Percentiles rank a stretch among this genome's conserved stretches.
Evolutionary conservation across 2,888 invertebrate species (phyloP).

Genomic region (Tenthredo scrophulariae): DNA sequence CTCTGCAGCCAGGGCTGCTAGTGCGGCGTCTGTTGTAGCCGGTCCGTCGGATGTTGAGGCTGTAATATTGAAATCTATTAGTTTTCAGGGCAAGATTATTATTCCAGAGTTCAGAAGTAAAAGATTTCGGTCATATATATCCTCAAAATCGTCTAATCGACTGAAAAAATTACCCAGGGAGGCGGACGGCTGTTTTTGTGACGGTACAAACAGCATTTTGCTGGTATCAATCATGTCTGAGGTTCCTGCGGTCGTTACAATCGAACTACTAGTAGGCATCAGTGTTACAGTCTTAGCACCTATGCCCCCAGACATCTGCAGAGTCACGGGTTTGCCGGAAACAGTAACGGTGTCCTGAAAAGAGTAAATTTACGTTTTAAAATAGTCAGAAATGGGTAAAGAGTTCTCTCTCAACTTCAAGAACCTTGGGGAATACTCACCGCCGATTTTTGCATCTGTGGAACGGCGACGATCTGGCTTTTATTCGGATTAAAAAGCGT

Average conservation of each 20-base stretch:
- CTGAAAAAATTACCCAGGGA: constrained; percentile 77
- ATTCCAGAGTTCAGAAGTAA: background rate
- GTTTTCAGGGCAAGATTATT: background rate
- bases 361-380: background rate
- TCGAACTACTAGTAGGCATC: constrained; percentile 78
- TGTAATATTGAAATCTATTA: constrained; percentile 63
- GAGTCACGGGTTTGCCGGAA: constrained; percentile 86
- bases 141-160: constrained; percentile 18
- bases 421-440: constrained; percentile 65
- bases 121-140: background rate
- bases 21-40: constrained; percentile 82
- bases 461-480: constrained; percentile 75
- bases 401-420: background rate
- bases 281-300: constrained; percentile 84
- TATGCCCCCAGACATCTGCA: constrained; percentile 83
- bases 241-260: constrained; percentile 71
- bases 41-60: constrained; percentile 81
- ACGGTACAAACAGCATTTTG: constrained; percentile 75
- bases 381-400: background rate
- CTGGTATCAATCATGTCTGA: constrained; percentile 72
- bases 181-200: constrained; percentile 81
- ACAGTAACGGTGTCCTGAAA: constrained; percentile 83
- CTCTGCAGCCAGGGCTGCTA: constrained; percentile 83
- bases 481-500: constrained; percentile 74
- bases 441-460: constrained; percentile 74